Evolutionary conservation across 2,113 vertebrate genomes (phyloP).

Genomic region (Malaclemys terrapin): DNA sequence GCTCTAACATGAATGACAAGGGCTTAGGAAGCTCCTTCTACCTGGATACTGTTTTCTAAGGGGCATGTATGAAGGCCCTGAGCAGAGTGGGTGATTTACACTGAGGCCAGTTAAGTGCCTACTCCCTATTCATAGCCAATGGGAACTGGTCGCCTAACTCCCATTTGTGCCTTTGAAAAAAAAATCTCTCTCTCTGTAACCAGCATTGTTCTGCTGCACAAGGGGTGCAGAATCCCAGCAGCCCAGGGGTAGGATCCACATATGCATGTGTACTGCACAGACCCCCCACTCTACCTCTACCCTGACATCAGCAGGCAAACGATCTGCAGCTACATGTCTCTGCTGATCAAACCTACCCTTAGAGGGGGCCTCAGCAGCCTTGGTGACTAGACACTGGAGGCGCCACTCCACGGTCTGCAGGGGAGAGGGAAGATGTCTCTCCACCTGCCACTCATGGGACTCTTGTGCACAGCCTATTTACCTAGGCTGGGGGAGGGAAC

Average conservation of each 20-base stretch:
- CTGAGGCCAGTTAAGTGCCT: background rate
- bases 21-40: background rate
- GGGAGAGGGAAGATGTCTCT: background rate
- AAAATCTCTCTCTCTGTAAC: background rate
- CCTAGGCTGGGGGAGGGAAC: too few species aligned
- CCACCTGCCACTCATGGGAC: background rate
- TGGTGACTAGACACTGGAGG: background rate
- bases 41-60: background rate
- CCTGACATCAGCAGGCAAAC: too few species aligned
- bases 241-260: too few species aligned
- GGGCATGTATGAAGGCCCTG: background rate
- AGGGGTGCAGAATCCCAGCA: too few species aligned
- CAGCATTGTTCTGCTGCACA: background rate
- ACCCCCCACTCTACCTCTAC: too few species aligned
- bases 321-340: too few species aligned
- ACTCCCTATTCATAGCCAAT: background rate
- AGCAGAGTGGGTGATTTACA: background rate
- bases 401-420: background rate
- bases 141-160: background rate
- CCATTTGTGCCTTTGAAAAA: background rate
- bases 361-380: too few species aligned
- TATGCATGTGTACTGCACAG: too few species aligned
- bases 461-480: too few species aligned
- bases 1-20: slow-evolving; percentile 4
- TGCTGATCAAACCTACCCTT: too few species aligned